phyloP scores from a whole-genome alignment of 1,140 invertebrate genomes.

The Zophobas atratus region DNA sequence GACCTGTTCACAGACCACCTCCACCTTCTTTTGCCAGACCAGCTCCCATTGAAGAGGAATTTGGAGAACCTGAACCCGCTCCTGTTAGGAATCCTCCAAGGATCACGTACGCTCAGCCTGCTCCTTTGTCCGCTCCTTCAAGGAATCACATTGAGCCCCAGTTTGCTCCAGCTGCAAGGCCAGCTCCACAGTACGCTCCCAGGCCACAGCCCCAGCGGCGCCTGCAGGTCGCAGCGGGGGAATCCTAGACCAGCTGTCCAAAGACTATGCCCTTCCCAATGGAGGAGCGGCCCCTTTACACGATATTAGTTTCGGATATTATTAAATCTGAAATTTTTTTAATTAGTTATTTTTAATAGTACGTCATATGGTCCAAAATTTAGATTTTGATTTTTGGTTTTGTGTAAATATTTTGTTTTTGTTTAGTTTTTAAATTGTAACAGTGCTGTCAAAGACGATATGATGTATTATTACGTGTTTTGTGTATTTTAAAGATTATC shows the following conservation, averaged over 20 bases:
- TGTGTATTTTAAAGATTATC: not conserved
- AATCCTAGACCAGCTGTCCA: slow-evolving; percentile 85
- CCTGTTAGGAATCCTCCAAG: slow-evolving; percentile 63
- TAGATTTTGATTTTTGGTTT: not conserved
- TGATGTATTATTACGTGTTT: slow-evolving; percentile 20
- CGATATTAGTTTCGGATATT: slow-evolving; percentile 83
- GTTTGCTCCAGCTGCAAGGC: slow-evolving; percentile 49
- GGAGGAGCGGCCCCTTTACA: slow-evolving; percentile 78
- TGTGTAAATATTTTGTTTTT: not conserved
- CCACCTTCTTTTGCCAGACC: slow-evolving; percentile 51
- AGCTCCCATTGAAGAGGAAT: slow-evolving; percentile 57
- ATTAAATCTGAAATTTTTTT: slow-evolving; percentile 54
- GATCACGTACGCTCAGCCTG: slow-evolving; percentile 61
- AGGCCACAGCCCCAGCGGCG: slow-evolving; percentile 62
- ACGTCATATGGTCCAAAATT: slow-evolving; percentile 17
- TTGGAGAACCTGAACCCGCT: slow-evolving; percentile 64
- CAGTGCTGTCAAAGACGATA: not conserved
- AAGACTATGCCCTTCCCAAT: slow-evolving; percentile 83
- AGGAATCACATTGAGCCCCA: slow-evolving; percentile 49
- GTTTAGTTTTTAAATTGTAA: not conserved
- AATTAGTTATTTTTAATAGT: slow-evolving; percentile 6
- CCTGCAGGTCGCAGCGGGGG: slow-evolving; percentile 71
- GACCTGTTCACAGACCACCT: slow-evolving; percentile 57
- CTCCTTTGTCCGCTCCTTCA: slow-evolving; percentile 50
- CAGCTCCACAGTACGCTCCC: slow-evolving; percentile 60